These are phyloP conservation scores for Narcine bancroftii DNA, from an alignment of 2,113 vertebrate species.

Conservation along the genomic window DNA sequence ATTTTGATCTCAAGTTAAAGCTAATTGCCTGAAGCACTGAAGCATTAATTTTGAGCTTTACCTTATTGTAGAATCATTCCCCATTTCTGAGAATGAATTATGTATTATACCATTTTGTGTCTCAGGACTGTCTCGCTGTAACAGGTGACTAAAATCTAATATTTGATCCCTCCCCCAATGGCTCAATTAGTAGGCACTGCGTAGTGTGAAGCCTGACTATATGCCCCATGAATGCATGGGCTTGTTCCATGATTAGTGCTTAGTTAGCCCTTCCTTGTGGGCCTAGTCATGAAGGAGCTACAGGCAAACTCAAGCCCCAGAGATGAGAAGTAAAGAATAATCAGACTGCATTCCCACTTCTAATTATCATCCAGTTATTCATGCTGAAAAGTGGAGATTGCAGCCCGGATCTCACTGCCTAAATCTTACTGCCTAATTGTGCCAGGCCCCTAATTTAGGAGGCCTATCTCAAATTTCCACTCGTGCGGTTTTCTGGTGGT, in stretches of 20 bases:
- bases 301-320: not conserved
- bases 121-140: not conserved
- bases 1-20: constrained; percentile 6
- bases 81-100: not conserved
- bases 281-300: not conserved
- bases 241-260: not conserved
- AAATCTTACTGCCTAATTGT: too few relatives aligned
- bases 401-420: too few relatives aligned
- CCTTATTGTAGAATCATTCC: not conserved
- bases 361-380: not conserved
- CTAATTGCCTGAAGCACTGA: not conserved
- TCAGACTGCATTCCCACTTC: not conserved
- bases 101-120: not conserved
- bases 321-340: not conserved
- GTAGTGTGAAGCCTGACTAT: not conserved
- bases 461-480: too few relatives aligned
- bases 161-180: not conserved
- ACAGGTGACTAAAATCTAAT: not conserved
- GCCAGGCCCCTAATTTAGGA: too few relatives aligned
- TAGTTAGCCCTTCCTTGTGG: not conserved
- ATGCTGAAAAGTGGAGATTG: not conserved
- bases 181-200: not conserved
- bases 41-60: not conserved
- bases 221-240: not conserved
- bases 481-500: too few relatives aligned